Percentiles rank a stretch among this genome's conserved stretches.
These are phyloP conservation scores for Columba guinea DNA, from an alignment of 2,797 vertebrate genomes.

Conservation along the genomic window DNA sequence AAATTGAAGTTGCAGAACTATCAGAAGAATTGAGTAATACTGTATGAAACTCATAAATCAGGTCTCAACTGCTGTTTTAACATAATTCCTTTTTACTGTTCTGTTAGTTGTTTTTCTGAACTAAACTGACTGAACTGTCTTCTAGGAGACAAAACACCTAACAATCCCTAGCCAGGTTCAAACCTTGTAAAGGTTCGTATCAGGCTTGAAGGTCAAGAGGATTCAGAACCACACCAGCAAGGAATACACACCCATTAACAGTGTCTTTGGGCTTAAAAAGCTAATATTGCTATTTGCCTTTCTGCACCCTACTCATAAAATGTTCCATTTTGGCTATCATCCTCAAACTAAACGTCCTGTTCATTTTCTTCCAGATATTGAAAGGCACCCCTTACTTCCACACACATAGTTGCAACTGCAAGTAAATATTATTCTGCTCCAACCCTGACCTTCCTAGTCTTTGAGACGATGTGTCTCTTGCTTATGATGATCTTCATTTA, in stretches of 20 bases:
- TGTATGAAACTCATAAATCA: background rate
- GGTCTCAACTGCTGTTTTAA: background rate
- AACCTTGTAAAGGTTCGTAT: background rate
- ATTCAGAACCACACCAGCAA: background rate
- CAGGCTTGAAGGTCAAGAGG: background rate
- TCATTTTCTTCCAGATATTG: background rate
- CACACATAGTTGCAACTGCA: background rate
- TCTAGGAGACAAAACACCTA: constrained; percentile 3
- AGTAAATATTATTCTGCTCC: background rate
- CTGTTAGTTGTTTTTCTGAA: background rate
- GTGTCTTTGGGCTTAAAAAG: background rate
- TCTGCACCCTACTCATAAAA: background rate
- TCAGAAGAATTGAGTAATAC: background rate
- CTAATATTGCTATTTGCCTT: background rate
- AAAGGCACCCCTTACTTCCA: background rate
- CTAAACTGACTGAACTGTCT: background rate
- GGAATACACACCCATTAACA: background rate
- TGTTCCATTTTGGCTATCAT: background rate
- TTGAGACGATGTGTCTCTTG: background rate
- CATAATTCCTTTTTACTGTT: background rate
- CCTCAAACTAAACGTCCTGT: background rate
- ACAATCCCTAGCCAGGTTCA: background rate
- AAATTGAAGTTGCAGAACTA: background rate
- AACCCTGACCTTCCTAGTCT: background rate
- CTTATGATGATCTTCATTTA: background rate